phyloP scores from a whole-genome alignment of 2,113 vertebrate species.

The Erinaceus europaeus region DNA sequence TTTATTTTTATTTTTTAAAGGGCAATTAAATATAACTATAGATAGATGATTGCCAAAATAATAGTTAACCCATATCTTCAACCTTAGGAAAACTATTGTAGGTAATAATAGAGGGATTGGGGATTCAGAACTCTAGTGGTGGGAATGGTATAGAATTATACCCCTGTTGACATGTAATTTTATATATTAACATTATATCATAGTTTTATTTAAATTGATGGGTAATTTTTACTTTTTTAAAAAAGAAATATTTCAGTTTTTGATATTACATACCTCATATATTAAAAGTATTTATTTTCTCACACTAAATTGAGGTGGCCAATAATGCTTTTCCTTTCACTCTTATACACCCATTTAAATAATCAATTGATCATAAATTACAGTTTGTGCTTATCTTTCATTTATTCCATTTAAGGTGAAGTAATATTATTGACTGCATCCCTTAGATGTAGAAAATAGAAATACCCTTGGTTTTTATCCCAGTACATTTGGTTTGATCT shows the following conservation, averaged over 20 bases:
- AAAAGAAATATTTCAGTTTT: background rate
- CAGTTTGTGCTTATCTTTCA: background rate
- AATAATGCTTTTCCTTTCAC: background rate
- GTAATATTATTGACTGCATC: background rate
- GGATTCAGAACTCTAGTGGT: no score
- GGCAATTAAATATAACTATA: no score
- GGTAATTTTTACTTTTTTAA: background rate
- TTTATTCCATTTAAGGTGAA: conserved; percentile 4
- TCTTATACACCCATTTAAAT: background rate
- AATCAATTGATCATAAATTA: background rate
- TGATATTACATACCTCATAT: background rate
- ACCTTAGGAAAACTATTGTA: no score
- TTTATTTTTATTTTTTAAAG: no score
- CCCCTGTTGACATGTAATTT: no score
- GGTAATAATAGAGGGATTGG: no score
- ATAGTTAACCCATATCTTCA: no score
- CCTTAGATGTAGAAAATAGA: background rate
- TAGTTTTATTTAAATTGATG: no score
- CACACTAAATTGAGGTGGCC: background rate
- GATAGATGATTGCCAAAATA: no score
- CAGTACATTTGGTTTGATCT: background rate
- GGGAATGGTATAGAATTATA: no score
- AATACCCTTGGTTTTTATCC: background rate
- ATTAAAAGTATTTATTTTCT: background rate
- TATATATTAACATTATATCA: no score